Conservation (phyloP, 64 coral and sea anemone species). For the Pachyseris speciosa region DNA sequence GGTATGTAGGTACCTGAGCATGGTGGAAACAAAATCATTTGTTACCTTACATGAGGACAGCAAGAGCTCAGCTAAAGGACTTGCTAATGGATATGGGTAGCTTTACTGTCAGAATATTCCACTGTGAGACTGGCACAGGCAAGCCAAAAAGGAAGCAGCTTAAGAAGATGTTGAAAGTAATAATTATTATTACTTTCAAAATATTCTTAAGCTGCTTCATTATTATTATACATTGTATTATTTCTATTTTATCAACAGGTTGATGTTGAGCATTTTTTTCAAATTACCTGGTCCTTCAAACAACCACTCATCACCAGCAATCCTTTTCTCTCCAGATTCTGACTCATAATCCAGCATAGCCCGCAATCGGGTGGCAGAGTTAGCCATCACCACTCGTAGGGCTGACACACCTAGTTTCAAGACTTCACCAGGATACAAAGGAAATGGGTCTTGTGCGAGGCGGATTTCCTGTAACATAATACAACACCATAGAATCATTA, state of each 20-base stretch:
- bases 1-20: conserved; percentile 92
- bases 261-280: too few species aligned
- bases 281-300: conserved; percentile 99
- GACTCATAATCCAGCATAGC: conserved; percentile 94
- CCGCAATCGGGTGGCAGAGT: conserved; percentile 82
- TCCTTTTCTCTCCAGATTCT: conserved; percentile 92
- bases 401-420: conserved; percentile 79
- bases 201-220: too few species aligned
- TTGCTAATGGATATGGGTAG: neutral
- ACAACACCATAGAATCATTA: neutral
- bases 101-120: too few species aligned
- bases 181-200: too few species aligned
- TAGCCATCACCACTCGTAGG: conserved; percentile 91
- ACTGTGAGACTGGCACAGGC: too few species aligned
- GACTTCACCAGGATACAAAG: conserved; percentile 91
- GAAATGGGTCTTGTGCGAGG: conserved; percentile 96
- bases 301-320: conserved; percentile 99
- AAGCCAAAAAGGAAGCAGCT: too few species aligned
- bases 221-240: too few species aligned
- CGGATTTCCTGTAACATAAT: conserved; percentile 84
- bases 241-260: too few species aligned
- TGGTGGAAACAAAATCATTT: too few species aligned
- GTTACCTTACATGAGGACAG: neutral
- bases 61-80: neutral
- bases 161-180: too few species aligned